Percentiles rank a stretch among this genome's conserved stretches.
These are phyloP conservation scores for Myopa testacea DNA, from an alignment of 2,888 invertebrate species.

Conservation along the genomic window DNA sequence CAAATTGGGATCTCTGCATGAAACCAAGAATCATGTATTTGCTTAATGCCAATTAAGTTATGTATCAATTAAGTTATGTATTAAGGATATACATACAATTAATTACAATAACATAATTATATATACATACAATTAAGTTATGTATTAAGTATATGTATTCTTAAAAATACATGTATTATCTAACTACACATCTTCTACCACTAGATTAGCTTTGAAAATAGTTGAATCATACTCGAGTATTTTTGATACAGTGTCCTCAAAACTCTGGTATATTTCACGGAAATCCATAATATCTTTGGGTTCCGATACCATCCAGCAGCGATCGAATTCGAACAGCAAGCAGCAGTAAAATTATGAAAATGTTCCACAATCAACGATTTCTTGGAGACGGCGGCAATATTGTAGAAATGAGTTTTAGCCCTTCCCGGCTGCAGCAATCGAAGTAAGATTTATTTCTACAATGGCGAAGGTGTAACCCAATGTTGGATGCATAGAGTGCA, in stretches of 20 bases:
- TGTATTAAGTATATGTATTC: too few species aligned
- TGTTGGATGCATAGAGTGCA: constrained; percentile 88
- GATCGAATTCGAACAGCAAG: constrained; percentile 93
- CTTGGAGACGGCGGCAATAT: constrained; percentile 72
- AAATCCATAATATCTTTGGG: constrained; percentile 97
- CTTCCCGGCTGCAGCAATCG: constrained; percentile 83
- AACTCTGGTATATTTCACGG: constrained; percentile 85
- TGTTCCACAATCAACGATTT: constrained; percentile 76
- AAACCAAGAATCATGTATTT: neutral
- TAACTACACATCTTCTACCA: constrained; percentile 80
- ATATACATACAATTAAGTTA: too few species aligned
- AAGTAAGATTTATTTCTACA: constrained; percentile 94
- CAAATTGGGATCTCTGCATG: too few species aligned
- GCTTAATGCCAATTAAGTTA: neutral
- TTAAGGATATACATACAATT: too few species aligned
- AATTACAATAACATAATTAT: too few species aligned
- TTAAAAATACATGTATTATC: constrained; percentile 48
- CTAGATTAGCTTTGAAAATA: constrained; percentile 83
- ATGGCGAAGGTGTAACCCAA: constrained; percentile 93
- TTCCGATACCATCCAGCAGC: constrained; percentile 93
- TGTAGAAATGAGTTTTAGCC: constrained; percentile 93
- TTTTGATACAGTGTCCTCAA: constrained; percentile 79
- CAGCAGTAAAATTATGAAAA: constrained; percentile 95
- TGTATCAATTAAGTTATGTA: neutral
- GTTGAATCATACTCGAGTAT: constrained; percentile 77